Conservation (phyloP, 35 echinoderm and acorn worm species). For the Anneissia japonica region DNA sequence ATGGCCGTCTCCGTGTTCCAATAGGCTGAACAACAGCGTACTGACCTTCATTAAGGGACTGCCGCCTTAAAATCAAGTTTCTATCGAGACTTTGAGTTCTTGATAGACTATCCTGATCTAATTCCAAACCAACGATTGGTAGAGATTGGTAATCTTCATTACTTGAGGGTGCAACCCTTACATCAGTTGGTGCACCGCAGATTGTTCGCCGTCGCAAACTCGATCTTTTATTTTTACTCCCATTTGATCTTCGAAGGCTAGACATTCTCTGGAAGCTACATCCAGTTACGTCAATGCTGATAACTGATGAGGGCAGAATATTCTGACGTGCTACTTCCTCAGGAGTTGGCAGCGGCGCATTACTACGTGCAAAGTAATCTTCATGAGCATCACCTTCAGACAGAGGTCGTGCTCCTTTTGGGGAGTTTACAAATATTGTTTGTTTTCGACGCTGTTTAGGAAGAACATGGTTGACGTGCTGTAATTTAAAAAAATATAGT, state of each 20-base stretch:
- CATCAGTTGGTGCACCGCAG: slow-evolving; percentile 43
- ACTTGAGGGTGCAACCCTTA: background rate
- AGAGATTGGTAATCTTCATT: background rate
- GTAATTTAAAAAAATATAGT: slow-evolving; percentile 6
- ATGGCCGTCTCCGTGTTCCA: background rate
- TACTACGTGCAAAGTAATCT: slow-evolving; percentile 34
- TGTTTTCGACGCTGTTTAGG: slow-evolving; percentile 51
- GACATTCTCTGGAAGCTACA: slow-evolving; percentile 79
- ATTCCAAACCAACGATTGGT: background rate
- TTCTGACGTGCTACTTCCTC: slow-evolving; percentile 69
- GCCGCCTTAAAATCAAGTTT: slow-evolving; percentile 11
- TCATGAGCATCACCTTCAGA: slow-evolving; percentile 76
- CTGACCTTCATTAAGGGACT: background rate
- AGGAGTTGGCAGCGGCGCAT: slow-evolving; percentile 77
- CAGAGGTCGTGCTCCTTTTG: slow-evolving; percentile 46
- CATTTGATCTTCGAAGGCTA: slow-evolving; percentile 54
- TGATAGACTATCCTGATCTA: background rate
- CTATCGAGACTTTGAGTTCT: slow-evolving; percentile 68
- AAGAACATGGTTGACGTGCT: slow-evolving; percentile 50
- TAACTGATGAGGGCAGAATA: slow-evolving; percentile 44
- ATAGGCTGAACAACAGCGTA: background rate
- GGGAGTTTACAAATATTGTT: slow-evolving; percentile 38
- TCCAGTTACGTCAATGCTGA: slow-evolving; percentile 74
- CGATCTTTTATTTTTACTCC: slow-evolving; percentile 38
- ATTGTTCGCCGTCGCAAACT: slow-evolving; percentile 63